A percentile compares a stretch with the other conserved stretches of the same genome.
Conservation (phyloP, 2,888 invertebrate species). For the Arctia plantaginis region DNA sequence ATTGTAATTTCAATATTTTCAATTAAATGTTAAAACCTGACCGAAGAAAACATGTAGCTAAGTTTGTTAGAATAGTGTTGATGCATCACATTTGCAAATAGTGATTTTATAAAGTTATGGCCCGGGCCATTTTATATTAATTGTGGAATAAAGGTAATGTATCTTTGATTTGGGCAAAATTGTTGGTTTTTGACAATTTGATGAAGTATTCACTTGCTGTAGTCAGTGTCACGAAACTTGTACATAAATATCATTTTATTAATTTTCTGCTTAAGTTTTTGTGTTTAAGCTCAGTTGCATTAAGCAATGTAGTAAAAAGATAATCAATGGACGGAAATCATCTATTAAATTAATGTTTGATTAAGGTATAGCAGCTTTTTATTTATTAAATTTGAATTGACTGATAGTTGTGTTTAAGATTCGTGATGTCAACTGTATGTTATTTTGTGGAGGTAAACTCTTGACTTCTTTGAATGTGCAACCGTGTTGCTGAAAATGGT, state of each 20-base stretch:
- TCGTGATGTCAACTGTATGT: neutral
- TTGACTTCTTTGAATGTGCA: neutral
- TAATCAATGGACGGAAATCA: neutral
- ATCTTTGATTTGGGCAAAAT: neutral
- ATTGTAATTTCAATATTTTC: neutral
- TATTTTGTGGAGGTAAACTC: slow-evolving; percentile 7
- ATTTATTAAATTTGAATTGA: neutral
- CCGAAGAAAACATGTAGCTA: neutral
- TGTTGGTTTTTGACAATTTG: neutral
- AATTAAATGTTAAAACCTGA: too few species aligned
- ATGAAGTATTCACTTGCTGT: neutral
- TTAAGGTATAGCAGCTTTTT: neutral
- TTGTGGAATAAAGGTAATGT: neutral
- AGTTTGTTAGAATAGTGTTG: slow-evolving; percentile 1
- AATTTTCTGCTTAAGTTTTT: neutral
- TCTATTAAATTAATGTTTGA: neutral
- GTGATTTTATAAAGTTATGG: slow-evolving; percentile 12
- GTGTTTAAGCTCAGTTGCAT: neutral
- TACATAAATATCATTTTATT: slow-evolving; percentile 1
- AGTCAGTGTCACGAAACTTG: neutral
- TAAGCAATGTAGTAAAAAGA: neutral
- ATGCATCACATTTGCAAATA: slow-evolving; percentile 23
- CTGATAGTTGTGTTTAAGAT: slow-evolving; percentile 6
- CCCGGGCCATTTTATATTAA: neutral
- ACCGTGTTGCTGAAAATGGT: neutral